A percentile compares a stretch with the other conserved stretches of the same genome.
Evolutionary conservation across 2,888 invertebrate species (phyloP).

Genomic region (Rhamnusium bicolor): DNA sequence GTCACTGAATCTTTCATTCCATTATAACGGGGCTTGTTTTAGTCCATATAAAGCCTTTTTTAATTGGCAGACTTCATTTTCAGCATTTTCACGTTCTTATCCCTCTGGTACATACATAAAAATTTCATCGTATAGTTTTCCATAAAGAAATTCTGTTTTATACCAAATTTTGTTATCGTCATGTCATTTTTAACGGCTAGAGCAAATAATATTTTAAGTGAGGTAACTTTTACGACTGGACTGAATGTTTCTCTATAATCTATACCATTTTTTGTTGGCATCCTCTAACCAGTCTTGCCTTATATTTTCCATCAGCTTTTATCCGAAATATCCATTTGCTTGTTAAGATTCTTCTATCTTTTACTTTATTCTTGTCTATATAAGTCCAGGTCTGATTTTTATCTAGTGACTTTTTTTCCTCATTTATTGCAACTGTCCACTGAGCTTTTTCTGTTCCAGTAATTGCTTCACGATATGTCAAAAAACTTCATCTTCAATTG

Average conservation of each 20-base stretch:
- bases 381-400: background rate
- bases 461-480: slow-evolving; percentile 47
- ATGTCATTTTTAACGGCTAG: slow-evolving; percentile 30
- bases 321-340: slow-evolving; percentile 34
- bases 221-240: slow-evolving; percentile 35
- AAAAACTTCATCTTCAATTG: slow-evolving; percentile 28
- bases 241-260: slow-evolving; percentile 46
- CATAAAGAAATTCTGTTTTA: slow-evolving; percentile 49
- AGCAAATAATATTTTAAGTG: slow-evolving; percentile 38
- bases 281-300: too few relatives aligned
- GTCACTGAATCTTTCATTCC: slow-evolving; percentile 23
- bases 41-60: slow-evolving; percentile 37
- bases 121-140: slow-evolving; percentile 41
- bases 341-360: slow-evolving; percentile 44
- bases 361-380: slow-evolving; percentile 42
- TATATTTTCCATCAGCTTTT: too few relatives aligned
- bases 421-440: slow-evolving; percentile 45
- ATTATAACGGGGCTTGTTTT: slow-evolving; percentile 31
- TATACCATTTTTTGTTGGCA: too few relatives aligned
- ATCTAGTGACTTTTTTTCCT: too few relatives aligned
- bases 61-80: slow-evolving; percentile 25
- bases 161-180: slow-evolving; percentile 39
- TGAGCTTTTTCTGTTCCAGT: slow-evolving; percentile 35
- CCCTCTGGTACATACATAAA: slow-evolving; percentile 47
- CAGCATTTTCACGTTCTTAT: slow-evolving; percentile 14